A percentile compares a stretch with the other conserved stretches of the same genome.
These are phyloP conservation scores for Parthenolecanium corni DNA, from an alignment of 2,888 invertebrate genomes.

Conservation along the genomic window DNA sequence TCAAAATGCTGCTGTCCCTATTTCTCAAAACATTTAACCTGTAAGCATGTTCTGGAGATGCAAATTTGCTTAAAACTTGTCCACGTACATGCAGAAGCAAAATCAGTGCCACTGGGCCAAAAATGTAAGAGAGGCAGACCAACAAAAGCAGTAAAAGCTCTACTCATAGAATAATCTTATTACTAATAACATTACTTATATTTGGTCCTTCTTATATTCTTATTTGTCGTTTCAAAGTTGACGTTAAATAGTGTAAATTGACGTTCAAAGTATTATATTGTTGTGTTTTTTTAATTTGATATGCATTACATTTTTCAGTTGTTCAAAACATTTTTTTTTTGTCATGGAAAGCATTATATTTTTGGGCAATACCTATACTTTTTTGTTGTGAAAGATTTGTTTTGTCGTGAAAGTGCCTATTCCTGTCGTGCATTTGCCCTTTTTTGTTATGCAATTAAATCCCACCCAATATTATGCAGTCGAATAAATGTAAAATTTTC, in stretches of 20 bases:
- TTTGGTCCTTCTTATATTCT: neutral
- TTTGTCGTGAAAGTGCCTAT: neutral
- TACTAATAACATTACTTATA: neutral
- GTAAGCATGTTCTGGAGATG: conserved; percentile 8
- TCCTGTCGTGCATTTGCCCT: neutral
- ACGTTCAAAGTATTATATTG: neutral
- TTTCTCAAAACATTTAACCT: neutral
- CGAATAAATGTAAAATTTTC: no score
- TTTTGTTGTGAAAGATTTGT: neutral
- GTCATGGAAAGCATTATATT: neutral
- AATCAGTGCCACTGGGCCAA: conserved; percentile 9
- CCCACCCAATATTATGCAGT: neutral
- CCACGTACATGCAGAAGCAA: neutral
- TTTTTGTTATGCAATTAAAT: neutral
- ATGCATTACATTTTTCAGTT: neutral
- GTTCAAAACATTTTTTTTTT: neutral
- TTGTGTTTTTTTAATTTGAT: neutral
- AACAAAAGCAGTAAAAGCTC: neutral
- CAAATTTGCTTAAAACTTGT: conserved; percentile 5
- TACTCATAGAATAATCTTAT: neutral
- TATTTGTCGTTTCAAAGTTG: neutral
- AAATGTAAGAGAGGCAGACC: conserved; percentile 7
- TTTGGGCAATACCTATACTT: neutral
- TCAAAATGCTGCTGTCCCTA: neutral
- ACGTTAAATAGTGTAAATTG: no score